Evolutionary conservation across 1,140 invertebrate species (phyloP).

Genomic region (Cardiocondyla obscurior): DNA sequence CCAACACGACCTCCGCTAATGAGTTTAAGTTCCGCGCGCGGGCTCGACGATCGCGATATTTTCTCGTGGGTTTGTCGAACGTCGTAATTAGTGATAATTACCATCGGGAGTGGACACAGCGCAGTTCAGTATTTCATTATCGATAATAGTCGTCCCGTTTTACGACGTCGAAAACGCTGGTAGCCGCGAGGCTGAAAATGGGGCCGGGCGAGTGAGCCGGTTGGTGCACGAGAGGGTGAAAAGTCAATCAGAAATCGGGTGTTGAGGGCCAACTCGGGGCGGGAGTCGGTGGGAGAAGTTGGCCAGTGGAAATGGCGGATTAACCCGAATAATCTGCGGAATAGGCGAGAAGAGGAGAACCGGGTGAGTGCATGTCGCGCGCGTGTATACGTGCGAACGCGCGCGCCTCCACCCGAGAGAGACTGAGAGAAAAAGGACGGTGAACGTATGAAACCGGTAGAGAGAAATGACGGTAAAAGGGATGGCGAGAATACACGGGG

Average conservation of each 20-base stretch:
- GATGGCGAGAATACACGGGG: conserved; percentile 21
- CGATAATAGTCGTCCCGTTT: conserved; percentile 57
- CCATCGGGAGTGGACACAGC: conserved; percentile 46
- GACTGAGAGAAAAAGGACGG: not conserved
- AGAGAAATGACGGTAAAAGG: conserved; percentile 20
- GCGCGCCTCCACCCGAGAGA: not conserved
- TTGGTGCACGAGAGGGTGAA: conserved; percentile 43
- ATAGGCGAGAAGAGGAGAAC: conserved; percentile 40
- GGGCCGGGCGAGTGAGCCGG: conserved; percentile 46
- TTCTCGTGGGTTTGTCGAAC: conserved; percentile 37
- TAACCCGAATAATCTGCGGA: conserved; percentile 62
- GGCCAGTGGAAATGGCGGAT: conserved; percentile 57
- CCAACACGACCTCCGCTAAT: conserved; percentile 25
- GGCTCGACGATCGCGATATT: conserved; percentile 30
- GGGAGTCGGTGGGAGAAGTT: not conserved
- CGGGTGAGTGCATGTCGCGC: conserved; percentile 4
- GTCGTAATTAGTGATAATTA: conserved; percentile 65
- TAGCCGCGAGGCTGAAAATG: conserved; percentile 3
- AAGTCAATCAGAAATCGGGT: conserved; percentile 67
- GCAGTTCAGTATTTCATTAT: conserved; percentile 63
- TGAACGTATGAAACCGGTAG: not conserved
- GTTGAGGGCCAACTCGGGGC: conserved; percentile 30
- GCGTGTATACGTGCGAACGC: not conserved
- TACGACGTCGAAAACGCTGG: conserved; percentile 10
- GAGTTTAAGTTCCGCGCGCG: conserved; percentile 26